Conservation (phyloP, 2,797 vertebrate genomes). For the Myripristis murdjan region DNA sequence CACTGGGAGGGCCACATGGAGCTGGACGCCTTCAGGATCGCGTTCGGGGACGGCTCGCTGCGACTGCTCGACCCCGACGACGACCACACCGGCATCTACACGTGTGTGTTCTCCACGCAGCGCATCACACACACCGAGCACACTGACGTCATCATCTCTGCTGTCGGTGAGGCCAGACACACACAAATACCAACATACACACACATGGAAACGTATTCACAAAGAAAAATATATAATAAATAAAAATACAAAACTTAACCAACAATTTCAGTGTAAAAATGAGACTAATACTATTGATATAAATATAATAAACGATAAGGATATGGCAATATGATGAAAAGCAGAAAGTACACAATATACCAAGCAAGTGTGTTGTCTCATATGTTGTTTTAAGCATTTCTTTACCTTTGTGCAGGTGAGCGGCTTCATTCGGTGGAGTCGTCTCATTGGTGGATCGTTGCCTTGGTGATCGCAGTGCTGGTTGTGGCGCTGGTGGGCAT, state of each 20-base stretch:
- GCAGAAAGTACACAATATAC: too few species aligned
- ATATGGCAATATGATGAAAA: too few species aligned
- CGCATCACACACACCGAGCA: constrained; percentile 70
- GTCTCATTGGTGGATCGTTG: constrained; percentile 76
- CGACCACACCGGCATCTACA: constrained; percentile 78
- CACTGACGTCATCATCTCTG: constrained; percentile 59
- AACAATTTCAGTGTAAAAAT: too few species aligned
- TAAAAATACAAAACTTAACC: too few species aligned
- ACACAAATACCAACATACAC: constrained; percentile 2
- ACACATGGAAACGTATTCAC: too few species aligned
- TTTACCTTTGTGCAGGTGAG: constrained; percentile 43
- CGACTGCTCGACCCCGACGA: constrained; percentile 67
- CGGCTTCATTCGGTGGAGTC: accelerated
- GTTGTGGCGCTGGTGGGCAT: constrained; percentile 46
- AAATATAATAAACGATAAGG: too few species aligned
- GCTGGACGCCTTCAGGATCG: constrained; percentile 62
- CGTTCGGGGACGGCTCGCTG: constrained; percentile 81
- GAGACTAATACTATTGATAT: too few species aligned
- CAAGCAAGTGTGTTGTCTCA: too few species aligned
- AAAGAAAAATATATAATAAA: background rate
- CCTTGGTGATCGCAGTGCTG: constrained; percentile 54
- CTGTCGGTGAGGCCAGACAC: constrained; percentile 29
- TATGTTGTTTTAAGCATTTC: constrained; percentile 6
- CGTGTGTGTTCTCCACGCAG: constrained; percentile 68
- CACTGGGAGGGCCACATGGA: constrained; percentile 67